Conservation (phyloP, 2,888 invertebrate species). For the Neelides folsomi region DNA sequence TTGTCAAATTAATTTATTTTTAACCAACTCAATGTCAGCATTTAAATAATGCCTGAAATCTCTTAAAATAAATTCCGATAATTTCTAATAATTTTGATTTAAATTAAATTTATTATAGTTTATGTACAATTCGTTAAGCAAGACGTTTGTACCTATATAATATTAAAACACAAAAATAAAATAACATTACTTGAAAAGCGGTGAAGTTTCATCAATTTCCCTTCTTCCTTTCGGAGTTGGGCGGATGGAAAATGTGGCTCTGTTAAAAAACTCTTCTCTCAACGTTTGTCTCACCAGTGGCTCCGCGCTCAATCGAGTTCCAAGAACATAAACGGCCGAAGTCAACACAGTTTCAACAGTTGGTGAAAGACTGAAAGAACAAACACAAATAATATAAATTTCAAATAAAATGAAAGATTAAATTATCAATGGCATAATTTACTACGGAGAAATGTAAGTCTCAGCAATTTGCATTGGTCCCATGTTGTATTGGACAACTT, state of each 20-base stretch:
- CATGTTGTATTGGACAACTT: background rate
- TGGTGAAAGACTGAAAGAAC: background rate
- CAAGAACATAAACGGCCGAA: background rate
- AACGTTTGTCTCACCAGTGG: background rate
- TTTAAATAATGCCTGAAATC: background rate
- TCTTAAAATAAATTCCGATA: no score
- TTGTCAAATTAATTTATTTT: background rate
- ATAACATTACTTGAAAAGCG: no score
- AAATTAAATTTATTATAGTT: no score
- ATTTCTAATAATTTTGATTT: no score
- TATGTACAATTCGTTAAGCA: no score
- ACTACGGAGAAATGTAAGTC: no score
- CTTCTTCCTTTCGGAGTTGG: slow-evolving; percentile 2
- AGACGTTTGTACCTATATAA: no score
- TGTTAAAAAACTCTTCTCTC: background rate
- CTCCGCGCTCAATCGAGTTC: background rate
- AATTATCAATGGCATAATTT: no score
- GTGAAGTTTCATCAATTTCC: slow-evolving; percentile 4
- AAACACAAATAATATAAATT: no score
- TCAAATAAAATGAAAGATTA: no score
- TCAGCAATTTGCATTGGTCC: no score
- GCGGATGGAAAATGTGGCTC: background rate
- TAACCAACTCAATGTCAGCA: background rate
- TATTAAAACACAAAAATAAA: no score
- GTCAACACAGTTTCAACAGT: background rate